Percentiles rank a stretch among this genome's conserved stretches.
These are phyloP conservation scores for Zaprionus lineosus DNA, from an alignment of 2,888 invertebrate genomes.

Conservation along the genomic window DNA sequence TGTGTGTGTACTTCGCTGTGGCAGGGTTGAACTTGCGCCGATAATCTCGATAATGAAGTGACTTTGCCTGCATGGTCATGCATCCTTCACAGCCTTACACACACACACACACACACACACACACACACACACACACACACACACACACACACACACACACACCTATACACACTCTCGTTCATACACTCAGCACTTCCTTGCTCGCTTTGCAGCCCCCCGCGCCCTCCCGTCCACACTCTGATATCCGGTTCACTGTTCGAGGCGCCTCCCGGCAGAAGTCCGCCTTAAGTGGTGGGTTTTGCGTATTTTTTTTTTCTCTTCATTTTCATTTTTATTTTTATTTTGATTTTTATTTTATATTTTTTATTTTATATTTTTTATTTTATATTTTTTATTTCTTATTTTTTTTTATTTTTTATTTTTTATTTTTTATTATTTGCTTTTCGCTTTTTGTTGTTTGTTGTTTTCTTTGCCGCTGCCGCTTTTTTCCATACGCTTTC, in stretches of 20 bases:
- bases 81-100: slow-evolving; percentile 55
- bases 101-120: slow-evolving; percentile 18
- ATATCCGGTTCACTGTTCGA: slow-evolving; percentile 72
- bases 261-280: too few species aligned
- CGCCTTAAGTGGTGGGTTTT: slow-evolving; percentile 77
- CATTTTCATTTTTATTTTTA: slow-evolving; percentile 33
- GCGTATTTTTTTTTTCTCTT: too few species aligned
- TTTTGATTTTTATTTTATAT: slow-evolving; percentile 14
- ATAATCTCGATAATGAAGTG: slow-evolving; percentile 80
- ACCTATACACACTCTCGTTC: slow-evolving; percentile 17
- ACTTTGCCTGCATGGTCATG: slow-evolving; percentile 76
- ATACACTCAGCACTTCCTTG: slow-evolving; percentile 43
- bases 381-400: slow-evolving; percentile 25
- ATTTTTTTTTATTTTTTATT: slow-evolving; percentile 49
- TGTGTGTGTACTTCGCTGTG: slow-evolving; percentile 29
- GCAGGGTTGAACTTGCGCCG: slow-evolving; percentile 78
- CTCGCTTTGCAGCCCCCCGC: too few species aligned
- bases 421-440: too few species aligned
- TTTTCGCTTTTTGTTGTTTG: too few species aligned
- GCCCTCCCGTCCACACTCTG: slow-evolving; percentile 65
- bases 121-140: slow-evolving; percentile 2
- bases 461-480: too few species aligned
- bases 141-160: neutral
- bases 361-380: slow-evolving; percentile 2
- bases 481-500: slow-evolving; percentile 13